phyloP scores from a whole-genome alignment of 1,140 invertebrate species.

The Hypothenemus hampei region DNA sequence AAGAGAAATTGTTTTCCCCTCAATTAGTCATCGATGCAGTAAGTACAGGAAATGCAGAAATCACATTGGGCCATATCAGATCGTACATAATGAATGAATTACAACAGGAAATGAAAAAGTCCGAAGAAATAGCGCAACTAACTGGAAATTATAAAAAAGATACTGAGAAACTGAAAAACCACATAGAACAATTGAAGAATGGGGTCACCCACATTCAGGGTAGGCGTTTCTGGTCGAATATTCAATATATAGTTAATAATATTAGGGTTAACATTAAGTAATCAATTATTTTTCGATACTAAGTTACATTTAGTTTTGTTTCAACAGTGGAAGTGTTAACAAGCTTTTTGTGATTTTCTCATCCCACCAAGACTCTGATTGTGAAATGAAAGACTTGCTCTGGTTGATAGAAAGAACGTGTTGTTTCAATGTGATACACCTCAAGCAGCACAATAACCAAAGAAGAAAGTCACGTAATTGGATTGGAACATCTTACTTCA shows the following conservation, averaged over 20 bases:
- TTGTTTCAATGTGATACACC: too few species aligned
- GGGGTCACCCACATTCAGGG: conserved; percentile 50
- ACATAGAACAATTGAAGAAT: conserved; percentile 71
- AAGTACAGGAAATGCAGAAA: conserved; percentile 47
- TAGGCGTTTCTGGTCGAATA: background rate
- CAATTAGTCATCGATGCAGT: conserved; percentile 81
- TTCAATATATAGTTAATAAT: background rate
- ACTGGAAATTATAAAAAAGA: conserved; percentile 74
- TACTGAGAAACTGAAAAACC: conserved; percentile 67
- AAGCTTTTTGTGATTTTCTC: too few species aligned
- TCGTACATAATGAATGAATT: conserved; percentile 74
- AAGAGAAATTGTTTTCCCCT: conserved; percentile 75
- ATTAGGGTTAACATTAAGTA: too few species aligned
- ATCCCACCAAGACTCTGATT: too few species aligned
- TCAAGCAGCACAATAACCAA: too few species aligned
- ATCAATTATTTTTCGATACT: too few species aligned
- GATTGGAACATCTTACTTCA: too few species aligned
- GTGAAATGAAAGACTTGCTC: too few species aligned
- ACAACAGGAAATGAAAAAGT: conserved; percentile 68
- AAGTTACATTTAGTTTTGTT: too few species aligned
- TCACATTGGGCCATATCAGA: conserved; percentile 42
- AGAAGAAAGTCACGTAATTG: too few species aligned
- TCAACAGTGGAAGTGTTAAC: too few species aligned
- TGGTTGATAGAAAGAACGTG: too few species aligned
- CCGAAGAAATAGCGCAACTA: conserved; percentile 66